A percentile compares a stretch with the other conserved stretches of the same genome.
These are phyloP conservation scores for Heliconius ethilla DNA, from an alignment of 2,888 invertebrate species.

Conservation along the genomic window DNA sequence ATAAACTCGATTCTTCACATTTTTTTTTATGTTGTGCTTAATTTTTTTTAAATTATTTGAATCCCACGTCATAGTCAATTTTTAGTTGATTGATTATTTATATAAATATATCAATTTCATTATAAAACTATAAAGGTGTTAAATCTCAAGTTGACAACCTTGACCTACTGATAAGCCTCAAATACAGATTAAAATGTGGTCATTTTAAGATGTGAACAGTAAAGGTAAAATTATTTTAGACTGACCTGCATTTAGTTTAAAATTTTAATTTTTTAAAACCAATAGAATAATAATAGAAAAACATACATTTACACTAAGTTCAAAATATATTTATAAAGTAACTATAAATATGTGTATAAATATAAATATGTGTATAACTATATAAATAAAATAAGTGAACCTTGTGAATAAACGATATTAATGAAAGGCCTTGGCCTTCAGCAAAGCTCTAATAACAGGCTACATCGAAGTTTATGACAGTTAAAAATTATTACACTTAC, in stretches of 20 bases:
- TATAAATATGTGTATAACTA: neutral
- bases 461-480: conserved; percentile 55
- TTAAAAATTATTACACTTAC: conserved; percentile 33
- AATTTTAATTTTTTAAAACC: too few relatives aligned
- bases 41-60: too few relatives aligned
- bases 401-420: conserved; percentile 8
- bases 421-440: conserved; percentile 28
- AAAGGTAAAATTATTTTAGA: neutral
- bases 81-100: too few relatives aligned
- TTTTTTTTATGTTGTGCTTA: too few relatives aligned
- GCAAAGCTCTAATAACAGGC: conserved; percentile 40
- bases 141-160: neutral
- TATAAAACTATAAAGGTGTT: neutral
- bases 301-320: too few relatives aligned
- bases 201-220: neutral
- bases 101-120: too few relatives aligned
- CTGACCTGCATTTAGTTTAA: neutral
- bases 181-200: neutral
- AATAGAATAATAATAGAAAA: too few relatives aligned
- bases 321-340: too few relatives aligned
- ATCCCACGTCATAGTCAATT: too few relatives aligned
- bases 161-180: neutral
- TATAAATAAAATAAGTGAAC: conserved; percentile 4
- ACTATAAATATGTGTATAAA: too few relatives aligned
- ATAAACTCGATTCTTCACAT: too few relatives aligned